Conservation (phyloP, 2,888 invertebrate genomes). For the Metalampra italica region DNA sequence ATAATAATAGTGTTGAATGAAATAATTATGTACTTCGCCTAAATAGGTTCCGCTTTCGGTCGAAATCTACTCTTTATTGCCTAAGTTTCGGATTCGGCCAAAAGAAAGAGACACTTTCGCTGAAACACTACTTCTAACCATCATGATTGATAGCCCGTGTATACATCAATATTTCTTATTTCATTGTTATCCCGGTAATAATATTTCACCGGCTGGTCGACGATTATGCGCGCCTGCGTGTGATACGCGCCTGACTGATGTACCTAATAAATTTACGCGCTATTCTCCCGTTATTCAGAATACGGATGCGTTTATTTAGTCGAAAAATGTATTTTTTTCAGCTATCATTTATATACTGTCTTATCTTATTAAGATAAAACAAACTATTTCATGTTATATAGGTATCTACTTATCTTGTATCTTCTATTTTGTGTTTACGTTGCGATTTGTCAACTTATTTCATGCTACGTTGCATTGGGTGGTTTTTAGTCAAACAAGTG, state of each 20-base stretch:
- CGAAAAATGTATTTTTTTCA: background rate
- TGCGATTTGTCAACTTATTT: no score
- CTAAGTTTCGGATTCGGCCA: no score
- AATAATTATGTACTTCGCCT: no score
- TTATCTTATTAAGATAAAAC: no score
- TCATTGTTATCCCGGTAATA: conserved; percentile 51
- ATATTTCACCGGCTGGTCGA: conserved; percentile 41
- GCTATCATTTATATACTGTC: no score
- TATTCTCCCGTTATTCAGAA: conserved; percentile 17
- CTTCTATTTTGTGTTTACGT: no score
- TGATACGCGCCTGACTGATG: conserved; percentile 44
- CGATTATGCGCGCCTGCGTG: conserved; percentile 23
- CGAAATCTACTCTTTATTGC: no score
- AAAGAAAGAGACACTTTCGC: no score
- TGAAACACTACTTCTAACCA: background rate
- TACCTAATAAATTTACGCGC: conserved; percentile 35
- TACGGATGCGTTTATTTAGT: conserved; percentile 9
- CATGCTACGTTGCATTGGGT: background rate
- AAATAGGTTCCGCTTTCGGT: no score
- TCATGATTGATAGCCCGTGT: conserved; percentile 30
- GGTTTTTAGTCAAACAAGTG: background rate
- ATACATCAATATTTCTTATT: conserved; percentile 54
- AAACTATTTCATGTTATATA: no score
- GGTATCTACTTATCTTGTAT: no score
- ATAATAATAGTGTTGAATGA: no score